A percentile compares a stretch with the other conserved stretches of the same genome.
phyloP scores from a whole-genome alignment of 2,888 invertebrate genomes.

The Cyclophora albipunctata region DNA sequence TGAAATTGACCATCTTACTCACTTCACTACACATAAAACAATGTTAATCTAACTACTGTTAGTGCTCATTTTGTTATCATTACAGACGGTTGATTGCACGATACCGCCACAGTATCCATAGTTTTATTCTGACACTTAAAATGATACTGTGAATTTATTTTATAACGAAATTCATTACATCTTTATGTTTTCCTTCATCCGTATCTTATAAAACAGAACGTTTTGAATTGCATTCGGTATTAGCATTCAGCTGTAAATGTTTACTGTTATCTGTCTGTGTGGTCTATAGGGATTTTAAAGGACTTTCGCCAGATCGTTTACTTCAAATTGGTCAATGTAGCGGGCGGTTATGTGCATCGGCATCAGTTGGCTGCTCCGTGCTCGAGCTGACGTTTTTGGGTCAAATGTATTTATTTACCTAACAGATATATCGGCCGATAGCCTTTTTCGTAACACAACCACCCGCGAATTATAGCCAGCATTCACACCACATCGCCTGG shows the following conservation, averaged over 20 bases:
- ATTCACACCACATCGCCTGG: conserved; percentile 24
- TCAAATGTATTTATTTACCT: conserved; percentile 62
- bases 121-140: too few species aligned
- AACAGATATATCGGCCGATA: conserved; percentile 44
- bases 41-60: too few species aligned
- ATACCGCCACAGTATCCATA: too few species aligned
- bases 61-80: too few species aligned
- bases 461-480: conserved; percentile 36
- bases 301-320: conserved; percentile 16
- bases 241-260: conserved; percentile 4
- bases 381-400: conserved; percentile 49
- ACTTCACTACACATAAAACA: too few species aligned
- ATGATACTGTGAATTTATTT: too few species aligned
- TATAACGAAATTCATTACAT: conserved; percentile 1
- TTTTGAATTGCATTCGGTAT: neutral
- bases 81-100: too few species aligned
- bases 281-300: conserved; percentile 16
- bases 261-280: conserved; percentile 16
- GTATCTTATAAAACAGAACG: neutral
- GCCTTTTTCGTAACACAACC: conserved; percentile 41
- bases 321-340: conserved; percentile 30
- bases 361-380: conserved; percentile 44
- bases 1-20: neutral
- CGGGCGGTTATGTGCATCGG: conserved; percentile 25
- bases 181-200: too few species aligned